Conservation (phyloP, 2,888 invertebrate genomes). For the Microctonus brassicae region DNA sequence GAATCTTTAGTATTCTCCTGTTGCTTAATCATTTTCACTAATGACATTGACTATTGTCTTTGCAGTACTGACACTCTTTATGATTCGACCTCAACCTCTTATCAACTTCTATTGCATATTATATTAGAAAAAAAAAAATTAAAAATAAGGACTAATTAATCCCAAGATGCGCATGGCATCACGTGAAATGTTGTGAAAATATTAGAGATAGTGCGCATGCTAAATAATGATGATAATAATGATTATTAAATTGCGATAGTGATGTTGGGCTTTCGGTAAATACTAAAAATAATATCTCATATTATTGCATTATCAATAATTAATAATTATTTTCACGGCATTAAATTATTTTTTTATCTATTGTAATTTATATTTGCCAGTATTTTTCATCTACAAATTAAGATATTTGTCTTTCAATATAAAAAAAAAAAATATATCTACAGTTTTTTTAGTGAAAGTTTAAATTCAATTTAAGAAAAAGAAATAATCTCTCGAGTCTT, state of each 20-base stretch:
- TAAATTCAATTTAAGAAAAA: too few species aligned
- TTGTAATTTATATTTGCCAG: too few species aligned
- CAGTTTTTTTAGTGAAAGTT: too few species aligned
- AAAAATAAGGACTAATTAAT: background rate
- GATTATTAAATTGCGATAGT: background rate
- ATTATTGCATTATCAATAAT: too few species aligned
- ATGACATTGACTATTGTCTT: background rate
- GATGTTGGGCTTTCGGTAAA: background rate
- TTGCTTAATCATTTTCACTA: background rate
- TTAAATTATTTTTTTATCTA: background rate
- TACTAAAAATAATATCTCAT: too few species aligned
- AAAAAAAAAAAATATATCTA: too few species aligned
- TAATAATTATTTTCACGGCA: background rate
- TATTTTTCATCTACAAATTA: too few species aligned
- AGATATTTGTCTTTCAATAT: too few species aligned
- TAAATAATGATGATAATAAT: background rate
- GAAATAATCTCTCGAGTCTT: background rate
- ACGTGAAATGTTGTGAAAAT: slow-evolving; percentile 10
- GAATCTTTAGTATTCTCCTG: slow-evolving; percentile 9
- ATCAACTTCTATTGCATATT: slow-evolving; percentile 10
- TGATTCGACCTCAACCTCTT: background rate
- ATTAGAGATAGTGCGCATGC: background rate
- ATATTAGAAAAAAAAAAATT: background rate
- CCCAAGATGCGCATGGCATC: background rate
- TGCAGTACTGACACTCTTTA: background rate